phyloP scores from a whole-genome alignment of 2,797 vertebrate genomes.

The Crenichthys baileyi region DNA sequence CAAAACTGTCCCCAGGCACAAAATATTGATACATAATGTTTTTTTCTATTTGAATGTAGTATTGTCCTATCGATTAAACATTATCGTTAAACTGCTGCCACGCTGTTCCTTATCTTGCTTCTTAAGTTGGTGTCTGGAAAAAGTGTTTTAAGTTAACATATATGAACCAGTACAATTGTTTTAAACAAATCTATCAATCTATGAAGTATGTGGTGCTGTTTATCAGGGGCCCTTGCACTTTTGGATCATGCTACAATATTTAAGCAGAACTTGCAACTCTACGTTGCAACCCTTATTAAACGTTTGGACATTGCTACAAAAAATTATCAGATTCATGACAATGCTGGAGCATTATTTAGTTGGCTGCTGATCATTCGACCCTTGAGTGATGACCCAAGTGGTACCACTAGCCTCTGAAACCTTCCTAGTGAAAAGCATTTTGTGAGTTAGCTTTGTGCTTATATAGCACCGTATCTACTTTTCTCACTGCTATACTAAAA shows the following conservation, averaged over 20 bases:
- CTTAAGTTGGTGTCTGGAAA: background rate
- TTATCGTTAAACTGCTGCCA: background rate
- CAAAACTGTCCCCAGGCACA: background rate
- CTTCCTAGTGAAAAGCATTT: too few species aligned
- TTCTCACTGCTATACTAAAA: too few species aligned
- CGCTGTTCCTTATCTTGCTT: background rate
- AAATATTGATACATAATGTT: background rate
- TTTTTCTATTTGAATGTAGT: background rate
- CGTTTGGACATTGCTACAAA: background rate
- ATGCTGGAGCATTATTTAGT: background rate
- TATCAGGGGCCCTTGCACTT: too few species aligned
- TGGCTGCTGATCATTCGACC: too few species aligned
- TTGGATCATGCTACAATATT: too few species aligned
- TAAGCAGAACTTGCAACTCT: background rate
- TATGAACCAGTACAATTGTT: background rate
- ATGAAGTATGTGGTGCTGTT: background rate
- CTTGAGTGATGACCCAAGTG: too few species aligned
- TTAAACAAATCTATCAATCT: background rate
- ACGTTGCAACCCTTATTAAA: background rate
- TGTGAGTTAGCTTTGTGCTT: too few species aligned
- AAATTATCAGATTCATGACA: background rate
- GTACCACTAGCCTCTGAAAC: too few species aligned
- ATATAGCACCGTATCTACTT: too few species aligned
- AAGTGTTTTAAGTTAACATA: background rate
- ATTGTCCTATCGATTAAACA: background rate